A percentile compares a stretch with the other conserved stretches of the same genome.
Evolutionary conservation across 2,888 invertebrate genomes (phyloP).

Genomic region (Pristionchus maxplancki): DNA sequence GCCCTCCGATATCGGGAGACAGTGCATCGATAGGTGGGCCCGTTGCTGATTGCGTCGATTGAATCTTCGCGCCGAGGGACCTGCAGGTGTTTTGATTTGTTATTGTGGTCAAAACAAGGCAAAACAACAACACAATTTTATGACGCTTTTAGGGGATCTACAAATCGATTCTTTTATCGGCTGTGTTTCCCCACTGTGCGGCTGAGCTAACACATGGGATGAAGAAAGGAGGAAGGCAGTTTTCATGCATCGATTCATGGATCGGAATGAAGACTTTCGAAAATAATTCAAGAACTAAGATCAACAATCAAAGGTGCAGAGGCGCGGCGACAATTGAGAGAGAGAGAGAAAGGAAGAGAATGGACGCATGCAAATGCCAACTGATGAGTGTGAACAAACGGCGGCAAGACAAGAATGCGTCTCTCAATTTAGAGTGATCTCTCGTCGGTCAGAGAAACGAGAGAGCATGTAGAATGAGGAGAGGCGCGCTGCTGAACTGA

Average conservation of each 20-base stretch:
- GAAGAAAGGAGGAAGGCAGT: not conserved
- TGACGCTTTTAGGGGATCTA: too few relatives aligned
- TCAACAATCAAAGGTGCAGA: not conserved
- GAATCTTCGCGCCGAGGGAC: slow-evolving; percentile 48
- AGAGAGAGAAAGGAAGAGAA: not conserved
- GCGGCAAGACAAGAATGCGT: not conserved
- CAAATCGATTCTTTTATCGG: not conserved
- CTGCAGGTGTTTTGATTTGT: not conserved
- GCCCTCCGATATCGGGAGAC: slow-evolving; percentile 41
- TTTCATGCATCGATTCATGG: not conserved
- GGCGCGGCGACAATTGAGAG: not conserved
- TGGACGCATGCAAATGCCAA: not conserved
- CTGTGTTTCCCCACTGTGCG: not conserved
- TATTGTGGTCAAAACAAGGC: not conserved
- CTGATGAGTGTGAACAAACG: not conserved
- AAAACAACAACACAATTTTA: not conserved
- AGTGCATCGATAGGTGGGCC: slow-evolving; percentile 50
- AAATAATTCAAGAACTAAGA: not conserved
- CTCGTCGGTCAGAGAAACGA: not conserved
- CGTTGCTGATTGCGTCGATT: slow-evolving; percentile 30
- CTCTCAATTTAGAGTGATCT: not conserved
- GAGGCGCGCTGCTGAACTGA: not conserved
- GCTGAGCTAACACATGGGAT: not conserved
- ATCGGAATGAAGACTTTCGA: not conserved
- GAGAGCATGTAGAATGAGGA: not conserved